phyloP scores from a whole-genome alignment of 2,888 invertebrate species.

The Melieria crassipennis region DNA sequence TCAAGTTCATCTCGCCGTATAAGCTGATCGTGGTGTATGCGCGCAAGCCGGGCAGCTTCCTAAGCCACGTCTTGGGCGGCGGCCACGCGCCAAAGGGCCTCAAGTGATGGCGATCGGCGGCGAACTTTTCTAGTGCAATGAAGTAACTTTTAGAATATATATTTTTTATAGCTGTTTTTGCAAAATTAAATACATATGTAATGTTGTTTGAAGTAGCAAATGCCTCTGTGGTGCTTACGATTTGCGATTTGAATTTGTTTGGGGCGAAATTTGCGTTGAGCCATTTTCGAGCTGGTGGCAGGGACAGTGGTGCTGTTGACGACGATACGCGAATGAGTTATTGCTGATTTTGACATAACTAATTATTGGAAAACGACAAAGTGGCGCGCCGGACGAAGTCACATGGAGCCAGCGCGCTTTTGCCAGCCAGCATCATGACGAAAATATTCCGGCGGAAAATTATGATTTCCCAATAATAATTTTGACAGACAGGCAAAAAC shows the following conservation, averaged over 20 bases:
- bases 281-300: too few species aligned
- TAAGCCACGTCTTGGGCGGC: conserved; percentile 35
- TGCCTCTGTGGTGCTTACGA: too few species aligned
- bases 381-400: conserved; percentile 9
- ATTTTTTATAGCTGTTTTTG: too few species aligned
- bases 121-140: neutral
- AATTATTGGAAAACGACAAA: conserved; percentile 34
- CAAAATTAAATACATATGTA: too few species aligned
- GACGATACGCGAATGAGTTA: conserved; percentile 19
- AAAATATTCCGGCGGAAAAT: conserved; percentile 28
- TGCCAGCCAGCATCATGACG: neutral
- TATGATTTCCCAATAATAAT: conserved; percentile 40
- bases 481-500: conserved; percentile 35
- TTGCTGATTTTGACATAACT: conserved; percentile 36
- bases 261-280: too few species aligned
- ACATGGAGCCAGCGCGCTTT: neutral
- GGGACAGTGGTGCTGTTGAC: too few species aligned
- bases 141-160: too few species aligned
- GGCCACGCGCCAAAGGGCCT: neutral
- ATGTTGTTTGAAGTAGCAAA: too few species aligned
- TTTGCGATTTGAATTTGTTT: too few species aligned
- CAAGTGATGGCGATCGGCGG: neutral
- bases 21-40: conserved; percentile 68
- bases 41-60: conserved; percentile 54
- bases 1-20: conserved; percentile 67